Percentiles rank a stretch among this genome's conserved stretches.
phyloP scores from a whole-genome alignment of 2,888 invertebrate genomes.

The Blomia tropicalis region DNA sequence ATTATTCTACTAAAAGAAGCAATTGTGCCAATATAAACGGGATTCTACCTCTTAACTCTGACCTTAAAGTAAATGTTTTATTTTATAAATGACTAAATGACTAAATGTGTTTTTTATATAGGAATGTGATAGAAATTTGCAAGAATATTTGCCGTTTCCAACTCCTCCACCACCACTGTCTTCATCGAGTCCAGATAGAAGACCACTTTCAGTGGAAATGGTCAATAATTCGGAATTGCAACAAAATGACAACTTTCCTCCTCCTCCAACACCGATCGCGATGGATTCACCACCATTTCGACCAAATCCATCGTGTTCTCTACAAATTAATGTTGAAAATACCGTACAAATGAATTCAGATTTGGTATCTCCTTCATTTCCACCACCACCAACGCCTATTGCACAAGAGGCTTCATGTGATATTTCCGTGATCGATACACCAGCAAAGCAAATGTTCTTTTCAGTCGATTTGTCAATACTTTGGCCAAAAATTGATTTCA shows the following conservation, averaged over 20 bases:
- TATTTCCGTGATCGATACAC: not conserved
- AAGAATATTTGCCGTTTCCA: not conserved
- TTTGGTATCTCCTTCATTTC: not conserved
- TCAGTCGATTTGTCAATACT: not conserved
- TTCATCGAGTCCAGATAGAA: no score
- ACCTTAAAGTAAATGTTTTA: no score
- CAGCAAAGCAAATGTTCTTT: not conserved
- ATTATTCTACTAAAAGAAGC: no score
- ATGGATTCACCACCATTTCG: not conserved
- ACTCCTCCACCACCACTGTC: not conserved
- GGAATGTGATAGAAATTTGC: not conserved
- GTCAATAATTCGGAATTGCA: not conserved
- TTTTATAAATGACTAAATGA: no score
- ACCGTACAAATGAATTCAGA: not conserved
- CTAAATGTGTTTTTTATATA: no score
- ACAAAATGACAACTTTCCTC: not conserved
- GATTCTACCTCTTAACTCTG: no score
- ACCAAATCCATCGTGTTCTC: not conserved
- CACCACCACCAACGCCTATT: not conserved
- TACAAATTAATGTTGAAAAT: not conserved
- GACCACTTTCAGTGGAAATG: not conserved
- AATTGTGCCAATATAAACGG: no score
- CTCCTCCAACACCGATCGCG: not conserved
- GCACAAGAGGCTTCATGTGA: not conserved
- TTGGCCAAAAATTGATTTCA: slow-evolving; percentile 1